Evolutionary conservation across 2,888 invertebrate genomes (phyloP), one percentile per base, ranked within the genome.

Genomic region (Dicyrtomina minuta): DNA sequence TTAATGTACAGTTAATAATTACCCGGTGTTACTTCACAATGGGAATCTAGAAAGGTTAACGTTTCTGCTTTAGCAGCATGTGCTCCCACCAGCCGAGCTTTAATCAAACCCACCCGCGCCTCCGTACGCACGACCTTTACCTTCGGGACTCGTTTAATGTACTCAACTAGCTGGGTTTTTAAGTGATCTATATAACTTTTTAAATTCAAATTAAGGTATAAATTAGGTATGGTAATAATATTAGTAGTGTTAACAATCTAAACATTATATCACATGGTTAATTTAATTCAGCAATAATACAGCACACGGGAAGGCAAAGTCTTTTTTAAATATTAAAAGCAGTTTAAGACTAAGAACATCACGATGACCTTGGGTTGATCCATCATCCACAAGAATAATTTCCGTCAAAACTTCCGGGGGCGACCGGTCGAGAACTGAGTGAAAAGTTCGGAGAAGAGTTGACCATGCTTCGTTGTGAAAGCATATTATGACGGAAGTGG

Each of bases 401-500:
- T 97, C 96, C 79, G 93, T 90, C 79, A 99, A 89, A 66, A 98
- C 87, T 79, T 91, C 88, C 15, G 87, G 83, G 0, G 98, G 98
- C 0, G 98, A 96, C 75, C 95, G 86, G 81, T 98, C 96, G 66
- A 99, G 83, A 15, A 99, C 94, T 5, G 95, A 96, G 83, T 97
- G 96, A 1, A 98, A 96, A 0, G 98, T 97, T 62, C 98, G 86
- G 69, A 98, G 83, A 26, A 99, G 85, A n/a, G 96, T 96, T 0
- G 96, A 93, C 97, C 98, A 98, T 1, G 98, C 98, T 84, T 99
- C 98, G 83, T 99, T 99, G 85, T 99, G 98, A 84, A 96, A 96
- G 82, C 96, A 96, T 79, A 96, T 91, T 73, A 96, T 91, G 27
- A 96, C 95, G 55, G 94, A 90, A 0, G 96, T 95, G 27, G 66